These are phyloP conservation scores for Aphaenogaster rudis DNA, from an alignment of 1,140 invertebrate species.

Conservation along the genomic window DNA sequence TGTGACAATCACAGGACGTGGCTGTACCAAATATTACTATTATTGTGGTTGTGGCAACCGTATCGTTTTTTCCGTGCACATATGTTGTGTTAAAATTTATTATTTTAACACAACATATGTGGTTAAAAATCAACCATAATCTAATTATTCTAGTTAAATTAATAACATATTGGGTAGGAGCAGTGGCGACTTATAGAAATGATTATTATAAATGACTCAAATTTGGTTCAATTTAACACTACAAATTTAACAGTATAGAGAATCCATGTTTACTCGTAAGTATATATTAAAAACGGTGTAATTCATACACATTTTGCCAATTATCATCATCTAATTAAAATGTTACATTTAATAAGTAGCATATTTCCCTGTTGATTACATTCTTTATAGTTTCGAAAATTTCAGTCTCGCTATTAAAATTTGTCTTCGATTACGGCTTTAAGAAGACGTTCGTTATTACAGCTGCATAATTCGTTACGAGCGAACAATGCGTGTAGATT, in stretches of 20 bases:
- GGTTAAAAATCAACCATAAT: no score
- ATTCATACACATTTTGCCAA: background rate
- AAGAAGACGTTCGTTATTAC: constrained; percentile 6
- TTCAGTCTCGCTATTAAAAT: background rate
- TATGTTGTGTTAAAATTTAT: no score
- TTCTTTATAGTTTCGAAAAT: background rate
- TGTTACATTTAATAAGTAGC: background rate
- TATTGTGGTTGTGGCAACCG: no score
- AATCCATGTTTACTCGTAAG: background rate
- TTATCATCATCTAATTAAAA: constrained; percentile 9
- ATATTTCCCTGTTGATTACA: background rate
- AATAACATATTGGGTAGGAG: no score
- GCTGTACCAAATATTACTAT: no score
- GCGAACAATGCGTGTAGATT: constrained; percentile 43
- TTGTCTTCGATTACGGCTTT: background rate
- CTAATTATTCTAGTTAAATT: no score
- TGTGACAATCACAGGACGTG: no score
- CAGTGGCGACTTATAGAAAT: no score
- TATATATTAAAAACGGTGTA: background rate
- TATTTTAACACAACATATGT: no score
- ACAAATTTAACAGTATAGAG: background rate
- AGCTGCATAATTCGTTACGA: background rate
- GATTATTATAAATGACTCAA: no score
- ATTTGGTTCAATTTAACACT: no score
- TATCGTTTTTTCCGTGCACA: no score